A percentile compares a stretch with the other conserved stretches of the same genome.
Evolutionary conservation across 2,113 vertebrate species (phyloP).

Genomic region (Gnathonemus longibarbis): DNA sequence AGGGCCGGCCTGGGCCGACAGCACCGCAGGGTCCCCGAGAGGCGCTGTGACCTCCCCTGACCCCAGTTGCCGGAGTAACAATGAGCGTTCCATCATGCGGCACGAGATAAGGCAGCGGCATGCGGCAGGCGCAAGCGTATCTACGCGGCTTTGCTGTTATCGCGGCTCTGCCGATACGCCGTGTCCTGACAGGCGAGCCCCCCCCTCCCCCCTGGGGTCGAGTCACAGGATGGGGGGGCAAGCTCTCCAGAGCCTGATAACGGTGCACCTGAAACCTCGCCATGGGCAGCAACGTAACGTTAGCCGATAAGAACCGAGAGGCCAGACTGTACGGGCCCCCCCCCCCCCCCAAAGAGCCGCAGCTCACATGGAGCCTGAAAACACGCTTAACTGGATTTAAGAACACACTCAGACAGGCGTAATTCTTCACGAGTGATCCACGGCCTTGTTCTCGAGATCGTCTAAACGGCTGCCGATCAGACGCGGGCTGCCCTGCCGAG

Average conservation of each 20-base stretch:
- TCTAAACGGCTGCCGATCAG: background rate
- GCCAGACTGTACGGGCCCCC: background rate
- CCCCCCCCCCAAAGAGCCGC: background rate
- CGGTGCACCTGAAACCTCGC: background rate
- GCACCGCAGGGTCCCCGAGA: background rate
- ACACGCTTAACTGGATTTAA: constrained; percentile 3
- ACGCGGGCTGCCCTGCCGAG: background rate
- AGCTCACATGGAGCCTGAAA: background rate
- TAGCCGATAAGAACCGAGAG: background rate
- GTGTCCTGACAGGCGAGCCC: background rate
- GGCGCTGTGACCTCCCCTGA: background rate
- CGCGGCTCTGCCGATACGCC: background rate
- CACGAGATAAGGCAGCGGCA: background rate
- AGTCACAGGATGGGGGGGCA: background rate
- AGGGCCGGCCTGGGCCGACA: background rate
- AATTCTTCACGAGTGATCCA: background rate
- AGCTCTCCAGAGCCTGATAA: background rate
- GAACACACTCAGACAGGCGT: background rate
- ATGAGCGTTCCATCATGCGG: background rate
- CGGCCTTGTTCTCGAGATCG: background rate
- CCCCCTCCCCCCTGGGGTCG: background rate
- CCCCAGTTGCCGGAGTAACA: background rate
- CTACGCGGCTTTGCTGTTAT: background rate
- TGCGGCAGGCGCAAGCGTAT: background rate
- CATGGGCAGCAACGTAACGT: background rate